A percentile compares a stretch with the other conserved stretches of the same genome.
phyloP scores from a whole-genome alignment of 2,113 vertebrate species.

The Antigone vipio region DNA sequence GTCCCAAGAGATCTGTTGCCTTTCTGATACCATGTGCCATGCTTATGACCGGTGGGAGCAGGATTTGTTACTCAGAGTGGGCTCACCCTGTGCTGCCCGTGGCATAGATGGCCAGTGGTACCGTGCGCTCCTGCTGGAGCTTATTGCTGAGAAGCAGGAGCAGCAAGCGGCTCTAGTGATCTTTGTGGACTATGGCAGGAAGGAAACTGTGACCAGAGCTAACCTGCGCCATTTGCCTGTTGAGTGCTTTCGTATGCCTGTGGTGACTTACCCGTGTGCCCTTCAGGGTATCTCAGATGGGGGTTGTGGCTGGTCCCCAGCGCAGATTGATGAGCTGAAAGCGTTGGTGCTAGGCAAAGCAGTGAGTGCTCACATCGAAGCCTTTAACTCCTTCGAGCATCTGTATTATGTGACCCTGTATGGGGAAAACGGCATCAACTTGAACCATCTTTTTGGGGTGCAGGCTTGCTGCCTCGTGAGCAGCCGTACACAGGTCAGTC shows the following conservation, averaged over 20 bases:
- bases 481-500: neutral
- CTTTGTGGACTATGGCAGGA: conserved; percentile 88
- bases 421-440: conserved; percentile 79
- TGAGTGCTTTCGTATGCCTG: conserved; percentile 88
- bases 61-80: conserved; percentile 72
- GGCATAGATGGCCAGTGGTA: conserved; percentile 87
- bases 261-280: conserved; percentile 88
- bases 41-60: conserved; percentile 51
- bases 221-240: conserved; percentile 77
- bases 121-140: conserved; percentile 85
- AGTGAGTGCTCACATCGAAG: conserved; percentile 83
- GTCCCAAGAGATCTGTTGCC: conserved; percentile 81
- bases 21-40: conserved; percentile 80
- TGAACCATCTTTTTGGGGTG: conserved; percentile 81
- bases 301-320: conserved; percentile 80
- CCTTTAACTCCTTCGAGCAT: conserved; percentile 85
- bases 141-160: conserved; percentile 33
- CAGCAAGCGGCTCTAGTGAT: conserved; percentile 80
- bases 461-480: conserved; percentile 67
- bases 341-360: conserved; percentile 77
- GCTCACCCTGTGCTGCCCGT: conserved; percentile 85
- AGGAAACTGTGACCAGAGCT: conserved; percentile 78
- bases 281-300: conserved; percentile 83
- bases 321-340: conserved; percentile 77
- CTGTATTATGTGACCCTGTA: conserved; percentile 87